These are phyloP conservation scores for Drosophila melanogaster DNA, from an alignment of 1,140 invertebrate genomes.

Conservation along the genomic window DNA sequence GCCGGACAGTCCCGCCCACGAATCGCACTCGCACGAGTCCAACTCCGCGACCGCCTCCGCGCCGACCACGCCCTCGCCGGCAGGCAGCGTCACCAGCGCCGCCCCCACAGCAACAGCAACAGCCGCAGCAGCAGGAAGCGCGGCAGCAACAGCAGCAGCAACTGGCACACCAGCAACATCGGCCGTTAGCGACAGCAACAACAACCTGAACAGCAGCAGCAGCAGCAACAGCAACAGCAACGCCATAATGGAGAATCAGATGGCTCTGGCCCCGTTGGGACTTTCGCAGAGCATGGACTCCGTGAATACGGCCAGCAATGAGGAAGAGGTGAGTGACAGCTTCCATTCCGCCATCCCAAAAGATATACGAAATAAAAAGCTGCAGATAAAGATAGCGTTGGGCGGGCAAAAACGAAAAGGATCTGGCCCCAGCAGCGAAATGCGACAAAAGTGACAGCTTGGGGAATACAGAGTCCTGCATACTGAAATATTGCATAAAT, in stretches of 20 bases:
- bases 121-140: not conserved
- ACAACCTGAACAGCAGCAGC: constrained; percentile 53
- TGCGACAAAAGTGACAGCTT: constrained; percentile 51
- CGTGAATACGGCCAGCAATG: constrained; percentile 94
- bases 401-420: constrained; percentile 19
- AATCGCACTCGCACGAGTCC: constrained; percentile 71
- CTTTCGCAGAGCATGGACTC: constrained; percentile 95
- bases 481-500: constrained; percentile 32
- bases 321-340: constrained; percentile 92
- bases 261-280: constrained; percentile 84
- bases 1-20: constrained; percentile 71
- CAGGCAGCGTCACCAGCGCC: constrained; percentile 52
- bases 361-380: constrained; percentile 1
- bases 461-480: constrained; percentile 39
- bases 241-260: constrained; percentile 83
- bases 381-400: not conserved
- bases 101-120: constrained; percentile 22
- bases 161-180: constrained; percentile 55
- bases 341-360: constrained; percentile 4
- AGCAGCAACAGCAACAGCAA: constrained; percentile 55
- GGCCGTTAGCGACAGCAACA: constrained; percentile 61
- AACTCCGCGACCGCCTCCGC: constrained; percentile 73
- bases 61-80: constrained; percentile 78
- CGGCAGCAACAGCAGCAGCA: constrained; percentile 28
- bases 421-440: constrained; percentile 25